Percentiles rank a stretch among this genome's conserved stretches.
These are phyloP conservation scores for Lipophrys pholis DNA, from an alignment of 2,113 vertebrate genomes.

Conservation along the genomic window DNA sequence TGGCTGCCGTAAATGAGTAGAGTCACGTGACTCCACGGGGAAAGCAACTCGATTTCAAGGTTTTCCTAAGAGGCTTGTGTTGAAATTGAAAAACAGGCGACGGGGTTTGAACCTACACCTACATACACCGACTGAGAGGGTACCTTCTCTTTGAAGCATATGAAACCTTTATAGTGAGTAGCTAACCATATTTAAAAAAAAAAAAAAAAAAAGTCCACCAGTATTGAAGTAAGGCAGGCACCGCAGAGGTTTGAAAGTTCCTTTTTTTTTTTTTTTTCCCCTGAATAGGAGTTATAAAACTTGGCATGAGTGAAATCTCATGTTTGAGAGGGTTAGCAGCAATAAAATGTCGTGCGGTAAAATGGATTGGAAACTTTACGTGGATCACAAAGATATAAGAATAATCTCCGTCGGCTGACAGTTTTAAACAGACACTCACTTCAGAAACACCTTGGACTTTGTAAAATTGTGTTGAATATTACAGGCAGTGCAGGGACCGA, in stretches of 20 bases:
- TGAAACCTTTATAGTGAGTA: neutral
- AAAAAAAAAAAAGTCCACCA: neutral
- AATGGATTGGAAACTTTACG: conserved; percentile 7
- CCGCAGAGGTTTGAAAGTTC: neutral
- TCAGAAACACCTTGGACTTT: conserved; percentile 16
- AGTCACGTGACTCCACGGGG: conserved; percentile 22
- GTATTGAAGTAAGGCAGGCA: neutral
- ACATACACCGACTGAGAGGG: neutral
- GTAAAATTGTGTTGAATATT: conserved; percentile 5
- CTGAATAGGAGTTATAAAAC: conserved; percentile 25
- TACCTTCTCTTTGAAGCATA: neutral
- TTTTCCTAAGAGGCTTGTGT: neutral
- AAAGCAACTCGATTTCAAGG: neutral
- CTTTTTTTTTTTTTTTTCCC: conserved; percentile 5
- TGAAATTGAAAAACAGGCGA: conserved; percentile 9
- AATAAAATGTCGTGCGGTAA: conserved; percentile 16
- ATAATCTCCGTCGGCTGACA: neutral
- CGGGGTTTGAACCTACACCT: neutral
- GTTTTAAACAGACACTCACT: conserved; percentile 6
- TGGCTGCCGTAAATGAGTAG: conserved; percentile 15
- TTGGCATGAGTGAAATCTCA: conserved; percentile 17
- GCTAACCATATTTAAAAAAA: neutral
- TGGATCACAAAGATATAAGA: conserved; percentile 9
- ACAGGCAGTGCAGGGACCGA: conserved; percentile 10
- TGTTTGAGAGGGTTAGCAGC: conserved; percentile 18